A percentile compares a stretch with the other conserved stretches of the same genome.
phyloP scores from a whole-genome alignment of 2,113 vertebrate genomes.

The Pelmatolapia mariae region DNA sequence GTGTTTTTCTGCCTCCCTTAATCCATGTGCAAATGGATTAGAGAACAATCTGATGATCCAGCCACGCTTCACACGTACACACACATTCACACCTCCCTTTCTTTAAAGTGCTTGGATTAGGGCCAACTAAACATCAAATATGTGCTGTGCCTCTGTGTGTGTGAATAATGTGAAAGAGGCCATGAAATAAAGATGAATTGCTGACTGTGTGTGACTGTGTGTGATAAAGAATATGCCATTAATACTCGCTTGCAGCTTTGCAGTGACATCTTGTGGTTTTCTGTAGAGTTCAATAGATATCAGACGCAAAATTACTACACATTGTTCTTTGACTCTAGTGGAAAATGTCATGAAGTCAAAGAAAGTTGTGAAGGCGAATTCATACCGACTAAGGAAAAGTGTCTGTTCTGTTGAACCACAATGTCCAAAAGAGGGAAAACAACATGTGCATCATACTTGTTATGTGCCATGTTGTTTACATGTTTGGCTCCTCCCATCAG shows the following conservation, averaged over 20 bases:
- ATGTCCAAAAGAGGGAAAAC: not conserved
- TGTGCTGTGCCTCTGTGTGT: not conserved
- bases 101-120: not conserved
- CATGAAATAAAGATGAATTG: constrained; percentile 23
- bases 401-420: not conserved
- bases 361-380: not conserved
- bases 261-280: constrained; percentile 12
- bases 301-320: not conserved
- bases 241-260: not conserved
- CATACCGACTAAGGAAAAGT: not conserved
- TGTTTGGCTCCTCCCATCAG: not conserved
- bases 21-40: constrained; percentile 5
- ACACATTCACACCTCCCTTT: not conserved
- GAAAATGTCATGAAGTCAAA: not conserved
- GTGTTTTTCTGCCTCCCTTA: not conserved
- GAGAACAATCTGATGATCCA: not conserved
- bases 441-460: not conserved
- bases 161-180: not conserved
- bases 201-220: not conserved
- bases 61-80: not conserved
- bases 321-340: no score
- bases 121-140: not conserved
- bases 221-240: not conserved
- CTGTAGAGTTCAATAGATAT: not conserved
- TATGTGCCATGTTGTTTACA: not conserved